phyloP scores from a whole-genome alignment of 2,797 vertebrate species.

The Adrianichthys oophorus region DNA sequence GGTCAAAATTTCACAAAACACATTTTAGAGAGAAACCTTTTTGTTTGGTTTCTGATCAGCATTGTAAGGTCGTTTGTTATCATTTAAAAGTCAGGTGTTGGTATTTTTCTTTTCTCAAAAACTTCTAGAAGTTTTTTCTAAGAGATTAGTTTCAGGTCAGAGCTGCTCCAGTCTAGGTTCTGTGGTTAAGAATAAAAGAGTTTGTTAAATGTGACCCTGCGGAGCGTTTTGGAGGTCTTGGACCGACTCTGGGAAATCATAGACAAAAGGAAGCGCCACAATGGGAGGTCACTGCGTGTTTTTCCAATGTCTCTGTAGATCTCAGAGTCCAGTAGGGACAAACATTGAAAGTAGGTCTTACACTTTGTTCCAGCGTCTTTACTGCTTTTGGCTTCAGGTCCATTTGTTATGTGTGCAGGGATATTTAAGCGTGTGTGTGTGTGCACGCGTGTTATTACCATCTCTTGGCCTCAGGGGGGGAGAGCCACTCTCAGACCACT shows the following conservation, averaged over 20 bases:
- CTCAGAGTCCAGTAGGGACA: slow-evolving; percentile 32
- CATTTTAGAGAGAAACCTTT: slow-evolving; percentile 7
- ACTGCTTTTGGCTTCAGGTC: slow-evolving; percentile 30
- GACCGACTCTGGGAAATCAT: too few species aligned
- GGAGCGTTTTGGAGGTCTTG: slow-evolving; percentile 29
- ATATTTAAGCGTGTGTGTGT: slow-evolving; percentile 19
- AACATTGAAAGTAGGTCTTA: slow-evolving; percentile 33
- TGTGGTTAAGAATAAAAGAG: slow-evolving; percentile 21
- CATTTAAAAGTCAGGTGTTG: slow-evolving; percentile 12
- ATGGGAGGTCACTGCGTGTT: slow-evolving; percentile 24
- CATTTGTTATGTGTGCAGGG: slow-evolving; percentile 27
- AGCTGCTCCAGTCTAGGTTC: slow-evolving; percentile 41
- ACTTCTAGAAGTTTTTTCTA: slow-evolving; percentile 13
- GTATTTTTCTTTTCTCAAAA: slow-evolving; percentile 18
- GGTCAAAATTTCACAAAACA: neutral
- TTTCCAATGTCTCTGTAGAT: neutral
- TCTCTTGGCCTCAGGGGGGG: slow-evolving; percentile 49
- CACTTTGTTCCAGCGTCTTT: slow-evolving; percentile 30
- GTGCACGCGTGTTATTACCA: slow-evolving; percentile 53
- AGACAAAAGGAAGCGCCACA: too few species aligned
- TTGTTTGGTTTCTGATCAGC: slow-evolving; percentile 19
- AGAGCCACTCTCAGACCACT: slow-evolving; percentile 50
- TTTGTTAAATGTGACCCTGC: slow-evolving; percentile 31
- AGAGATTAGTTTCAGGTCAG: slow-evolving; percentile 41
- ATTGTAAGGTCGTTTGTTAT: too few species aligned